Evolutionary conservation across 2,888 invertebrate species (phyloP).

Genomic region (Patella caerulea): DNA sequence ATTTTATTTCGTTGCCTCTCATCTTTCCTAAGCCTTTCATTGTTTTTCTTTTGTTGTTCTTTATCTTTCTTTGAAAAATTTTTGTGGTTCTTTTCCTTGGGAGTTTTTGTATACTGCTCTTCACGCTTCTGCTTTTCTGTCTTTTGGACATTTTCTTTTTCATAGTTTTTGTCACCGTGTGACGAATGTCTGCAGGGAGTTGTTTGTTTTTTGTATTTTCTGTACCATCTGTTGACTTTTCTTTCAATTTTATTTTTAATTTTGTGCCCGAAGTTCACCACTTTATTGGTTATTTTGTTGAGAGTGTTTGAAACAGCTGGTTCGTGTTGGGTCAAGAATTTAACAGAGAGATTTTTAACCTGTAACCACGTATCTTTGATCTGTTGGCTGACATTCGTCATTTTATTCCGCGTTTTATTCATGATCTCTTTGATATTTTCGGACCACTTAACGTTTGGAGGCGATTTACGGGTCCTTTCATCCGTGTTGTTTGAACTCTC

Average conservation of each 20-base stretch:
- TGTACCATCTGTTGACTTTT: conserved; percentile 17
- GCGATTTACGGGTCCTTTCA: background rate
- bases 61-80: background rate
- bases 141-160: background rate
- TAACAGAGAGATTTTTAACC: conserved; percentile 41
- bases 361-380: conserved; percentile 37
- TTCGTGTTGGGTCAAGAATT: conserved; percentile 42
- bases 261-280: conserved; percentile 15
- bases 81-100: background rate
- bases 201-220: background rate
- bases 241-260: conserved; percentile 15
- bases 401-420: conserved; percentile 35
- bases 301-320: conserved; percentile 29
- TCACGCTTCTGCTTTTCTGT: background rate
- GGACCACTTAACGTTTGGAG: conserved; percentile 28
- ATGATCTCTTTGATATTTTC: conserved; percentile 35
- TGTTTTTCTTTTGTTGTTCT: background rate
- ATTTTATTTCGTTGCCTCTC: background rate
- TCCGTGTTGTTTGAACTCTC: background rate
- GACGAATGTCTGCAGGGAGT: too few relatives aligned
- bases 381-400: conserved; percentile 37
- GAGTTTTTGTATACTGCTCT: background rate
- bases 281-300: conserved; percentile 26
- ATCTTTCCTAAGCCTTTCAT: background rate
- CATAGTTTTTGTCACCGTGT: background rate